phyloP scores from a whole-genome alignment of 1,140 invertebrate genomes.

The Marisa cornuarietis region DNA sequence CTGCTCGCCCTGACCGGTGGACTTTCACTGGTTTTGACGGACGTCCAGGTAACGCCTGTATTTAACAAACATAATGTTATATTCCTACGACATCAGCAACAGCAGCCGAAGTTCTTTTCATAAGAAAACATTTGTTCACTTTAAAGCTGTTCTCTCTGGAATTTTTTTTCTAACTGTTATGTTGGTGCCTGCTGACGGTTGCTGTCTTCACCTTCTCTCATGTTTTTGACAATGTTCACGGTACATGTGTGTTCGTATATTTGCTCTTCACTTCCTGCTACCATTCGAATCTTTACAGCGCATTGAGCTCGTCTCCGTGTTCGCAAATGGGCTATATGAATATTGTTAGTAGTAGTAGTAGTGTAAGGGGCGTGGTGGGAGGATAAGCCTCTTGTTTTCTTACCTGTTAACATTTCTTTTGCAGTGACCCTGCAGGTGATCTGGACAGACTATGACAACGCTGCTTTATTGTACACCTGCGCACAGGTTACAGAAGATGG shows the following conservation, averaged over 20 bases:
- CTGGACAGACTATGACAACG: background rate
- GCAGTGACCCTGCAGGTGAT: background rate
- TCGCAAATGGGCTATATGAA: background rate
- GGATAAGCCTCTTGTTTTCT: too few relatives aligned
- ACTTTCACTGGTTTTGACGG: background rate
- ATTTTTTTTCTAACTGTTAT: background rate
- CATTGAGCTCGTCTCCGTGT: background rate
- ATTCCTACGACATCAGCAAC: background rate
- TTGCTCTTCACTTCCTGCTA: background rate
- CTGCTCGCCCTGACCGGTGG: background rate
- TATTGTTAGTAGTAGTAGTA: slow-evolving; percentile 8
- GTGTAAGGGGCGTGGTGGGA: background rate
- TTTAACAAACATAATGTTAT: too few relatives aligned
- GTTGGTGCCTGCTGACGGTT: background rate
- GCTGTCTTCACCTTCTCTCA: background rate
- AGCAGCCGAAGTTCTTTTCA: background rate
- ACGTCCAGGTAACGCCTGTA: too few relatives aligned
- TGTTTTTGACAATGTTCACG: background rate
- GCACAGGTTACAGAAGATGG: background rate
- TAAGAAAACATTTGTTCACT: background rate
- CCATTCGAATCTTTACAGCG: background rate
- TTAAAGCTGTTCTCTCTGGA: background rate
- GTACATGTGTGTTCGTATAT: background rate
- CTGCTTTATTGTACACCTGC: background rate
- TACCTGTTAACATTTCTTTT: background rate